Percentiles rank a stretch among this genome's conserved stretches.
phyloP scores from a whole-genome alignment of 2,113 vertebrate genomes.

The Cathartes aura region DNA sequence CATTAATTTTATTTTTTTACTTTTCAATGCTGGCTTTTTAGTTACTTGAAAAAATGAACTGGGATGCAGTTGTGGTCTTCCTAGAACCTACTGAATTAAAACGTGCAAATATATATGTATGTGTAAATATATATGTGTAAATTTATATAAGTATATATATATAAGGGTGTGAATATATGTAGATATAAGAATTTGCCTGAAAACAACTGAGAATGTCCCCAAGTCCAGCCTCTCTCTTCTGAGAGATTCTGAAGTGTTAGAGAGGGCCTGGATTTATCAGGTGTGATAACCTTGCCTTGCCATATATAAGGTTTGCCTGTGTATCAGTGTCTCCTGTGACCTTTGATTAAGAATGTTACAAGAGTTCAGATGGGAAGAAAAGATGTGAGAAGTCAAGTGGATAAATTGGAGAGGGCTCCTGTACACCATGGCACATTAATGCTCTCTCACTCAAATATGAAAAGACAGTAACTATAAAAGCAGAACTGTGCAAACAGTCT shows the following conservation, averaged over 20 bases:
- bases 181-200: background rate
- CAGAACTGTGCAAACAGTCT: background rate
- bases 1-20: background rate
- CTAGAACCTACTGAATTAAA: background rate
- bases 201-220: background rate
- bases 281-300: background rate
- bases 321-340: background rate
- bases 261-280: background rate
- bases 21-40: background rate
- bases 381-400: slow-evolving; percentile 23
- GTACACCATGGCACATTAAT: background rate
- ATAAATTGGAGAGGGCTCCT: slow-evolving; percentile 12
- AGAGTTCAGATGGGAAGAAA: background rate
- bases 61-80: background rate
- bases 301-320: background rate
- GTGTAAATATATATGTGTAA: background rate
- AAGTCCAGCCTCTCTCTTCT: background rate
- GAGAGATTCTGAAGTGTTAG: background rate
- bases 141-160: background rate
- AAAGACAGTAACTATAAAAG: background rate
- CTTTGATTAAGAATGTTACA: slow-evolving; percentile 21
- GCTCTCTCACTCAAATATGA: background rate
- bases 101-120: background rate
- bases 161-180: background rate
- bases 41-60: background rate